Evolutionary conservation across 2,113 vertebrate species (phyloP), one percentile per base, ranked within the genome.

Genomic region (Pitta sordida): DNA sequence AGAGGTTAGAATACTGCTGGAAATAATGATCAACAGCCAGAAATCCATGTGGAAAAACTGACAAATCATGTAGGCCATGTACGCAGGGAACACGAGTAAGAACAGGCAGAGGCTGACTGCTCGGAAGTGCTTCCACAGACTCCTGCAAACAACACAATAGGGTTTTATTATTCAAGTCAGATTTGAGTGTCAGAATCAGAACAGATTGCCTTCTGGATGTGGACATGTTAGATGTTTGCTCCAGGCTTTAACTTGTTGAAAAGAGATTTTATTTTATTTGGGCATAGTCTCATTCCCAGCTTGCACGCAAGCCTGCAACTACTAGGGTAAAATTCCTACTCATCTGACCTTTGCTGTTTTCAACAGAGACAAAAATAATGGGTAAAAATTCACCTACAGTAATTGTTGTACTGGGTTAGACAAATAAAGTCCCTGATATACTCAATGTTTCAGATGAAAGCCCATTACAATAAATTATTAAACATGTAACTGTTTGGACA

Each of bases 31-130:
- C 86, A 99, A 98, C 59, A 99, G 98, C 99, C 99, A 99, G 97
- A 99, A 99, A 95, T 99, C 99, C 99, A 99, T 99, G 97, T 99
- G 99, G 98, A 99, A 99, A 98, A 99, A 99, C 81, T 99, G 99
- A 97, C 99, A 99, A 86, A 99, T 99, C 99, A 99, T 99, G 88
- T 99, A 99, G 78, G 99, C 99, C 99, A 99, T 99, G 87, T 99
- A 99, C 1, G 99, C 98, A 0, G 99, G 99, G 94, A 99, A 99
- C 70, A 99, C 98, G 7, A 99, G 98, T 58, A 99, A 92, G 97
- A 99, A 99, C 37, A 98, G 96, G 89, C 99, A 99, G 60, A 99
- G 98, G 96, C 99, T 99, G 95, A 99, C 99, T 0, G 99, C 99
- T 94, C 99, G 97, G 96, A 99, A 99, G 96, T 99, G 99, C 77